A percentile compares a stretch with the other conserved stretches of the same genome.
Conservation (phyloP, 1,140 invertebrate species). For the Solenopsis fugax region DNA sequence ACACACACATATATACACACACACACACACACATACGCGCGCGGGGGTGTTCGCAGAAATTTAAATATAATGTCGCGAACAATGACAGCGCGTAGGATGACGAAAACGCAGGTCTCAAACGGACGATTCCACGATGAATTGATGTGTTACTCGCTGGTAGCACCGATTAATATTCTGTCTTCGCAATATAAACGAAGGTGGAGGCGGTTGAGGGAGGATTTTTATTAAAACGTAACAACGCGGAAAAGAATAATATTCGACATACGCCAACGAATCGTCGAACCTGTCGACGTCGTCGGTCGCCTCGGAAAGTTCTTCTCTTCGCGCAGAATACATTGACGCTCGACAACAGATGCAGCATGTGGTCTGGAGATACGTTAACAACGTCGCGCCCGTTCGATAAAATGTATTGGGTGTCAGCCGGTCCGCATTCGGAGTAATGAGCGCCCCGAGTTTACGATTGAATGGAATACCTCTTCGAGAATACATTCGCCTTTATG, state of each 20-base stretch:
- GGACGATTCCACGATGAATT: conserved; percentile 26
- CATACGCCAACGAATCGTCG: conserved; percentile 28
- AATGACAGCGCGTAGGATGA: conserved; percentile 76
- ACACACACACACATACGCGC: neutral
- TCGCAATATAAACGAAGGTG: conserved; percentile 47
- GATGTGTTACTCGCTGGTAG: conserved; percentile 67
- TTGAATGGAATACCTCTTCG: conserved; percentile 7
- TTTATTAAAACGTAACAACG: conserved; percentile 73
- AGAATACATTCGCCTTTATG: conserved; percentile 11
- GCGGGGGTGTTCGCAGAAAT: conserved; percentile 59
- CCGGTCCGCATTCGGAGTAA: conserved; percentile 15
- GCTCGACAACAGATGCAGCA: conserved; percentile 10
- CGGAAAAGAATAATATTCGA: conserved; percentile 70
- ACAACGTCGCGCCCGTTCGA: conserved; percentile 11
- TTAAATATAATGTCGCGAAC: conserved; percentile 80
- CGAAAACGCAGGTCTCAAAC: conserved; percentile 30
- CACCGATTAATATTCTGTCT: conserved; percentile 73
- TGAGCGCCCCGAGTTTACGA: neutral
- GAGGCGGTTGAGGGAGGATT: conserved; percentile 33
- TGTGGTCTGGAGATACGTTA: conserved; percentile 24
- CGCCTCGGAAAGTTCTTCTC: neutral
- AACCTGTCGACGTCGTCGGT: conserved; percentile 58
- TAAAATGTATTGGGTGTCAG: conserved; percentile 28
- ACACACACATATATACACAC: neutral
- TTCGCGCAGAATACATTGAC: neutral